Evolutionary conservation across 2,888 invertebrate species (phyloP).

Genomic region (Oeneis ivallda): DNA sequence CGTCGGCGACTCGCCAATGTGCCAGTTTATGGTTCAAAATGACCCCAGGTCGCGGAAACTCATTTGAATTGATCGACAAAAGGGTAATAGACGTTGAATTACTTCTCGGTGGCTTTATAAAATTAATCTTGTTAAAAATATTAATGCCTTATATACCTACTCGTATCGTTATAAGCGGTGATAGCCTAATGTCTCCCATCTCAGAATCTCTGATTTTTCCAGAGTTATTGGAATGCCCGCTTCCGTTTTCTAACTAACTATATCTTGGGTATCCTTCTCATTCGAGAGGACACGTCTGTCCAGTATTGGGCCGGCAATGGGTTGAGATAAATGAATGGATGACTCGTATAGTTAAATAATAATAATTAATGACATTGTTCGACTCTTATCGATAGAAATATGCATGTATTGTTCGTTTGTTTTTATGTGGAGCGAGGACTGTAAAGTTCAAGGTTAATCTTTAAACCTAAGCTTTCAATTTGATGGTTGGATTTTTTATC

Average conservation of each 20-base stretch:
- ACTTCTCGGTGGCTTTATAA: slow-evolving; percentile 33
- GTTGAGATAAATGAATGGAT: neutral
- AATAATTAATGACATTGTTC: slow-evolving; percentile 10
- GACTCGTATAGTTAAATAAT: neutral
- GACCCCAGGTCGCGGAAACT: slow-evolving; percentile 51
- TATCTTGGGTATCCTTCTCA: too few species aligned
- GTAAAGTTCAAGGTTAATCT: neutral
- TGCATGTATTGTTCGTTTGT: slow-evolving; percentile 7
- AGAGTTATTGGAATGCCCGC: too few species aligned
- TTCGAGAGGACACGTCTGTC: too few species aligned
- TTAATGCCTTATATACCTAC: too few species aligned
- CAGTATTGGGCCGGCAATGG: too few species aligned
- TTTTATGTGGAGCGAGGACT: neutral
- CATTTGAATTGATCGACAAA: slow-evolving; percentile 42
- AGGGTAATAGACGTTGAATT: slow-evolving; percentile 43
- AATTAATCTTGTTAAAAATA: slow-evolving; percentile 18
- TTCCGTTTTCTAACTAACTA: too few species aligned
- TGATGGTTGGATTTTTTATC: neutral
- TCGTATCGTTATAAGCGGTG: too few species aligned
- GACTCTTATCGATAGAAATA: slow-evolving; percentile 1
- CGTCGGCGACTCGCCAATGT: slow-evolving; percentile 37
- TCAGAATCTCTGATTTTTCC: too few species aligned
- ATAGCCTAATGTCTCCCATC: too few species aligned
- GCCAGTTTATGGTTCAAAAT: slow-evolving; percentile 45
- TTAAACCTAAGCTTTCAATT: neutral